Evolutionary conservation across 2,888 invertebrate genomes (phyloP).

Genomic region (Bursaphelenchus okinawaensis): DNA sequence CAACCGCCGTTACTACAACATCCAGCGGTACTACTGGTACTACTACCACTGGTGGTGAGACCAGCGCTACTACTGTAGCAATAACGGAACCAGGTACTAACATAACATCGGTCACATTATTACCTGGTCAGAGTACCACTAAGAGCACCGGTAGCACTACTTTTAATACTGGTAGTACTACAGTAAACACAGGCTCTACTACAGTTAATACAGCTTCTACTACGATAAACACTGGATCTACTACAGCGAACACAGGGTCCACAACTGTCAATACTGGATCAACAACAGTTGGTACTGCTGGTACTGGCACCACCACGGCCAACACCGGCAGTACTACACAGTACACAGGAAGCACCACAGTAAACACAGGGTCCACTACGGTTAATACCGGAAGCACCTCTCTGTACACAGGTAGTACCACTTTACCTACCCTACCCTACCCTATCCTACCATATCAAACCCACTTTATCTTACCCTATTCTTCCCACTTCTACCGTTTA

Average conservation of each 20-base stretch:
- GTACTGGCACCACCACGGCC: neutral
- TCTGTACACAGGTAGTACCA: neutral
- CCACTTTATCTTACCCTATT: too few relatives aligned
- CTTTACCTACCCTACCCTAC: too few relatives aligned
- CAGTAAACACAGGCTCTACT: neutral
- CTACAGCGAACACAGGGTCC: neutral
- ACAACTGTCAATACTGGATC: neutral
- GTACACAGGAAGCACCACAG: neutral
- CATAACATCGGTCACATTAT: too few relatives aligned
- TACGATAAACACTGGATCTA: neutral
- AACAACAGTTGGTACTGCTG: neutral
- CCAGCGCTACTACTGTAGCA: too few relatives aligned
- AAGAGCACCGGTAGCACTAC: neutral
- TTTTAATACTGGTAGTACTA: neutral
- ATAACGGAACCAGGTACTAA: too few relatives aligned
- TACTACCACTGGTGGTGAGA: neutral
- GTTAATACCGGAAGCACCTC: neutral
- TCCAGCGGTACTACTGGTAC: neutral
- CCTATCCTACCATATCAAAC: too few relatives aligned
- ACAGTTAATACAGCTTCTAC: neutral
- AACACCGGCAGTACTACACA: neutral
- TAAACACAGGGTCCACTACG: neutral
- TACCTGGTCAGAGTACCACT: too few relatives aligned
- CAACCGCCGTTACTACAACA: neutral
- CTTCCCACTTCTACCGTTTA: too few relatives aligned